Percentiles rank a stretch among this genome's conserved stretches.
Evolutionary conservation across 2,113 vertebrate genomes (phyloP).

Genomic region (Ammodytes dubius): DNA sequence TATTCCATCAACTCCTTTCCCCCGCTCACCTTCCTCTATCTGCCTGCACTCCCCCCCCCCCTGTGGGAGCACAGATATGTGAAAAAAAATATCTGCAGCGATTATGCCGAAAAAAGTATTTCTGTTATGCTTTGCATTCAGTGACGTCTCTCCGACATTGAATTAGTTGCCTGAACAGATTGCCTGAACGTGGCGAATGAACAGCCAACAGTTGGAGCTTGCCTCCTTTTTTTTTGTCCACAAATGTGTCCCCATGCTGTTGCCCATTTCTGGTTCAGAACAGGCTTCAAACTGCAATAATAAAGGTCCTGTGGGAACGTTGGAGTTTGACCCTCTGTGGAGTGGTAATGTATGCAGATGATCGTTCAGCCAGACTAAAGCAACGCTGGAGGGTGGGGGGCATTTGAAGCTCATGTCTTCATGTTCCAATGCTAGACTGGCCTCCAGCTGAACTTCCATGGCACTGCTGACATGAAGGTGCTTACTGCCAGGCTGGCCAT

Average conservation of each 20-base stretch:
- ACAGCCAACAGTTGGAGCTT: conserved; percentile 30
- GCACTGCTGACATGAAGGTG: conserved; percentile 53
- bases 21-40: not conserved
- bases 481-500: conserved; percentile 4
- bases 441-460: conserved; percentile 60
- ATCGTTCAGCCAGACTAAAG: conserved; percentile 60
- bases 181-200: conserved; percentile 23
- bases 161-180: conserved; percentile 44
- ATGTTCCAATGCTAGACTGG: conserved; percentile 36
- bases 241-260: conserved; percentile 37
- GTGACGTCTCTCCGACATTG: not conserved
- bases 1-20: conserved; percentile 24
- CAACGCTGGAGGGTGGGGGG: conserved; percentile 19
- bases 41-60: not conserved
- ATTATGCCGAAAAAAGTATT: conserved; percentile 7
- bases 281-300: conserved; percentile 55
- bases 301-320: conserved; percentile 53
- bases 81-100: conserved; percentile 24
- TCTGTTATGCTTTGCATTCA: conserved; percentile 36
- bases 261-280: conserved; percentile 47
- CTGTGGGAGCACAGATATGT: conserved; percentile 16
- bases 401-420: conserved; percentile 36
- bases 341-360: conserved; percentile 65
- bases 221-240: conserved; percentile 5
- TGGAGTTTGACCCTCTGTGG: conserved; percentile 49